A percentile compares a stretch with the other conserved stretches of the same genome.
Evolutionary conservation across 2,888 invertebrate genomes (phyloP).

Genomic region (Scaptomyza tumidula): DNA sequence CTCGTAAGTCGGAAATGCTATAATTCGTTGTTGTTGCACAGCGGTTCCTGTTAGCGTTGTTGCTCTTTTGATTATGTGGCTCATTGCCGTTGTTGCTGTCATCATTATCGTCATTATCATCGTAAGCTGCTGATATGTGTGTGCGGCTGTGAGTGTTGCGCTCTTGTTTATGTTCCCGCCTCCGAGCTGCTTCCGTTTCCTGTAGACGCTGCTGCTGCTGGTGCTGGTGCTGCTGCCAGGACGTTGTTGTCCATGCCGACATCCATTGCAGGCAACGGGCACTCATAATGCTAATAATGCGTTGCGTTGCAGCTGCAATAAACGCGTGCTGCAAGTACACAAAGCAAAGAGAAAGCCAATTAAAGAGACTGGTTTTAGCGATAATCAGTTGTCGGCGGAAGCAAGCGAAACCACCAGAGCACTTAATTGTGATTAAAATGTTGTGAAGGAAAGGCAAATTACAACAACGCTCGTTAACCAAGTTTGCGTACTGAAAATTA

Average conservation of each 20-base stretch:
- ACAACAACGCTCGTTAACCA: slow-evolving; percentile 8
- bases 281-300: slow-evolving; percentile 52
- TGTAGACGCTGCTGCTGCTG: slow-evolving; percentile 27
- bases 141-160: slow-evolving; percentile 39
- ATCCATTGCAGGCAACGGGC: slow-evolving; percentile 31
- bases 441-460: slow-evolving; percentile 22
- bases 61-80: slow-evolving; percentile 47
- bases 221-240: slow-evolving; percentile 23
- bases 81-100: slow-evolving; percentile 15
- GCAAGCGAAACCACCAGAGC: slow-evolving; percentile 23
- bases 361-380: slow-evolving; percentile 5
- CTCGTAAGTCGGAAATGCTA: slow-evolving; percentile 61
- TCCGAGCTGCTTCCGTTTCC: slow-evolving; percentile 45
- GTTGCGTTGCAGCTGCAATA: slow-evolving; percentile 32
- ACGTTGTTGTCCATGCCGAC: slow-evolving; percentile 18
- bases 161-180: slow-evolving; percentile 57
- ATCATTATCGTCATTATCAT: slow-evolving; percentile 38
- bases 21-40: slow-evolving; percentile 56
- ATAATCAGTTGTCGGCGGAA: slow-evolving; percentile 31
- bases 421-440: slow-evolving; percentile 50
- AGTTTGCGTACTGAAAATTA: slow-evolving; percentile 12
- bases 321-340: slow-evolving; percentile 6
- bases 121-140: slow-evolving; percentile 75
- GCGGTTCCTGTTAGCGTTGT: slow-evolving; percentile 15
- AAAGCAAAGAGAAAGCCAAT: neutral